phyloP scores from a whole-genome alignment of 2,113 vertebrate genomes.

The Tachycineta bicolor region DNA sequence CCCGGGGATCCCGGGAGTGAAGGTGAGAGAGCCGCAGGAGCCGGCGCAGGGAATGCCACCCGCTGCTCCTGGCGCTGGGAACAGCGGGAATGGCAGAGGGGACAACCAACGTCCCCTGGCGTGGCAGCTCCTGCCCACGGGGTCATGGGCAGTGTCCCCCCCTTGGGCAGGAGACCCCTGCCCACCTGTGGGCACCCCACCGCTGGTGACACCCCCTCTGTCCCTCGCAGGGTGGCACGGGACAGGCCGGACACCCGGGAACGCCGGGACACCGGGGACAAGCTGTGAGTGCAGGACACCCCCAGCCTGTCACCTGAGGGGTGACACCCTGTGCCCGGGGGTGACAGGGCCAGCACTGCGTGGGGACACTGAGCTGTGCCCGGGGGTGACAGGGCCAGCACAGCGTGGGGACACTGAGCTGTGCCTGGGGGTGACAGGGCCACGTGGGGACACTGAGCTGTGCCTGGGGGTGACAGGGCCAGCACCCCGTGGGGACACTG shows the following conservation, averaged over 20 bases:
- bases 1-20: slow-evolving; percentile 90
- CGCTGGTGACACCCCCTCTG: neutral
- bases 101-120: accelerated
- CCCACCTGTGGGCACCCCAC: neutral
- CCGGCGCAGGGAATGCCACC: accelerated
- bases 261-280: slow-evolving; percentile 86
- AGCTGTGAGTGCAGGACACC: slow-evolving; percentile 74
- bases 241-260: slow-evolving; percentile 85
- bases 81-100: accelerated
- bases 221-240: slow-evolving; percentile 79
- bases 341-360: neutral
- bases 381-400: neutral
- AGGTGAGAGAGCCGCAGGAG: slow-evolving; percentile 74
- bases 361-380: neutral
- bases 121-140: accelerated
- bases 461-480: too few species aligned
- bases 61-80: accelerated
- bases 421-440: neutral
- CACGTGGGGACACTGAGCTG: accelerated
- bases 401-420: too few species aligned
- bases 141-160: accelerated
- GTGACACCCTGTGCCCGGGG: neutral
- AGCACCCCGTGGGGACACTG: neutral
- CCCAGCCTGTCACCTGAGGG: accelerated
- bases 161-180: accelerated